Evolutionary conservation across 2,797 vertebrate species (phyloP), one percentile per base, ranked within the genome.

Genomic region (Lepilemur septentrionalis): DNA sequence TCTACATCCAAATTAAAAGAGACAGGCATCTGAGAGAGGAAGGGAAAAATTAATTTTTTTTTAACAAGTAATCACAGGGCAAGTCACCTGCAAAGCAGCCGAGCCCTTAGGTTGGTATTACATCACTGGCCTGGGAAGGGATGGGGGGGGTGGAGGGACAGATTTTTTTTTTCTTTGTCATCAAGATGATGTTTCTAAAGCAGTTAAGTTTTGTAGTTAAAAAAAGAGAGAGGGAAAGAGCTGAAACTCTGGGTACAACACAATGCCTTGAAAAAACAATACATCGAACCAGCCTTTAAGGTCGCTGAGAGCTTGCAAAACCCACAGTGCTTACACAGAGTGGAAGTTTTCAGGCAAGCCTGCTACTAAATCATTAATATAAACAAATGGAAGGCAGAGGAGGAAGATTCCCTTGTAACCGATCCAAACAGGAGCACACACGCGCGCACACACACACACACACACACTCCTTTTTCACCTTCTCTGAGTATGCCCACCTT

Each of bases 301-400:
- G 98, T 98, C 98, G 98, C 98, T 98, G 95, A 96, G 98, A 98
- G 98, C 98, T 98, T 98, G 97, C 98, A 98, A 98, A 98, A 98
- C 98, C 97, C 97, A 98, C 97, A 98, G 97, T 97, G 98, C 98
- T 98, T 97, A 97, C 96, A 97, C 97, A 96, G 97, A 98, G 98
- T 98, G 98, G 98, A 99, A 99, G 98, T 99, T 98, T 99, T 98
- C 98, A 98, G 97, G 98, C 98, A 98, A 98, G 98, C 98, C 98
- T 96, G 98, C 98, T 99, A 98, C 98, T 99, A 99, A 99, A 99
- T 99, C 98, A 99, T 99, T 99, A 98, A 99, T 99, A 99, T 98
- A 99, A 99, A 98, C 98, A 99, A 99, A 99, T 99, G 98, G 98
- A 98, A 99, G 98, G 98, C 96, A 97, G 98, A 96, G 98, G 97